Percentiles rank a stretch among this genome's conserved stretches.
Conservation (phyloP, 2,888 invertebrate species). For the Scaptomyza tumidula region DNA sequence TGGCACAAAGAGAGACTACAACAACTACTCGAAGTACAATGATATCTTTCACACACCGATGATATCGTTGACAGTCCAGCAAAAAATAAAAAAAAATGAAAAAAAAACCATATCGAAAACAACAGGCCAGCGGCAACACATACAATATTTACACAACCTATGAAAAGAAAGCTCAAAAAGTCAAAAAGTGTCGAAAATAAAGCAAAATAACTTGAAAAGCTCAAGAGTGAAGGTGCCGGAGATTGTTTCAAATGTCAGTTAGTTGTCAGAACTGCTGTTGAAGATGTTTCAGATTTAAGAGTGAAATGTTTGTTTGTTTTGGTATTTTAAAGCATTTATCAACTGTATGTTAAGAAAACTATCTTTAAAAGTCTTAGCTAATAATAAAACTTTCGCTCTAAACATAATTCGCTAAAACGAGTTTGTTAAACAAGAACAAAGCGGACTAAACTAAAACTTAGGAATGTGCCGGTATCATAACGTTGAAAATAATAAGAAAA, state of each 20-base stretch:
- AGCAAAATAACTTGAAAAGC: slow-evolving; percentile 9
- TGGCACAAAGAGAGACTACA: slow-evolving; percentile 59
- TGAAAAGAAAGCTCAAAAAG: slow-evolving; percentile 28
- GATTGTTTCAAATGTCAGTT: slow-evolving; percentile 37
- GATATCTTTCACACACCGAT: slow-evolving; percentile 35
- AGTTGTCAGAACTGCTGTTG: slow-evolving; percentile 30
- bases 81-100: slow-evolving; percentile 17
- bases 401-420: neutral
- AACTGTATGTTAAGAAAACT: slow-evolving; percentile 5
- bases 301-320: neutral
- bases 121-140: slow-evolving; percentile 1
- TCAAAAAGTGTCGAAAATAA: slow-evolving; percentile 34
- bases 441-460: neutral
- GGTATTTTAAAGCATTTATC: slow-evolving; percentile 5
- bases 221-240: neutral
- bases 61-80: slow-evolving; percentile 51
- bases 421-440: neutral
- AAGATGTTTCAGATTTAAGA: slow-evolving; percentile 11
- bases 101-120: slow-evolving; percentile 4
- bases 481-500: slow-evolving; percentile 11
- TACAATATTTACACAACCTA: slow-evolving; percentile 48
- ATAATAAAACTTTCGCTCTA: slow-evolving; percentile 20
- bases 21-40: slow-evolving; percentile 25
- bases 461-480: slow-evolving; percentile 28
- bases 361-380: neutral